A percentile compares a stretch with the other conserved stretches of the same genome.
Evolutionary conservation across 2,797 vertebrate genomes (phyloP).

Genomic region (Coluber constrictor): DNA sequence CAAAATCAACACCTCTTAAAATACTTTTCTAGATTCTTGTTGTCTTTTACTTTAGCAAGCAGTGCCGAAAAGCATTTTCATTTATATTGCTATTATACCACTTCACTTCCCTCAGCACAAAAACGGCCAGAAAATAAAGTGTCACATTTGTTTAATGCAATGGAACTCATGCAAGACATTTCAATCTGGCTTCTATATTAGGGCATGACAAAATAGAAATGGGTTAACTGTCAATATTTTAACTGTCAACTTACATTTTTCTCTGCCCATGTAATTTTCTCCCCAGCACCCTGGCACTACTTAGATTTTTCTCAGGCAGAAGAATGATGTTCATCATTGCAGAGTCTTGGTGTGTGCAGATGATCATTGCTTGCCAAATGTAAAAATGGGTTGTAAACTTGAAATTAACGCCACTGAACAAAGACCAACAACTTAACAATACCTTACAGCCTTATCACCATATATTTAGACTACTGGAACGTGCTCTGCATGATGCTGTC

Average conservation of each 20-base stretch:
- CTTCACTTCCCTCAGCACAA: slow-evolving; percentile 53
- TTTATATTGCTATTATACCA: slow-evolving; percentile 58
- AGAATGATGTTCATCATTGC: slow-evolving; percentile 29
- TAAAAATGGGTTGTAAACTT: slow-evolving; percentile 29
- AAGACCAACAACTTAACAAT: background rate
- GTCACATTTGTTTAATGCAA: slow-evolving; percentile 72
- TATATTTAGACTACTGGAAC: background rate
- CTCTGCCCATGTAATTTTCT: slow-evolving; percentile 34
- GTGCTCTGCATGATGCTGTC: background rate
- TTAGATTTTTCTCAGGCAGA: slow-evolving; percentile 51
- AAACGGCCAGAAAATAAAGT: slow-evolving; percentile 69
- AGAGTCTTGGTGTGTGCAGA: slow-evolving; percentile 26
- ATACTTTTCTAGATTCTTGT: slow-evolving; percentile 32
- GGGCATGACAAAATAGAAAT: slow-evolving; percentile 58
- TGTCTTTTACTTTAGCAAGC: slow-evolving; percentile 28
- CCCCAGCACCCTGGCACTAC: background rate
- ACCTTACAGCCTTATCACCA: background rate
- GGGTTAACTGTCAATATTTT: slow-evolving; percentile 70
- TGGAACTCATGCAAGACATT: slow-evolving; percentile 67
- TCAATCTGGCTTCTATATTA: slow-evolving; percentile 63
- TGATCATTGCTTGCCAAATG: slow-evolving; percentile 16
- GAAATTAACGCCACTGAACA: slow-evolving; percentile 22
- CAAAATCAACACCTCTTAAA: slow-evolving; percentile 28
- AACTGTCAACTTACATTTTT: slow-evolving; percentile 66
- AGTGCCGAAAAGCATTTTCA: slow-evolving; percentile 43